Base-by-base conservation (phyloP, 2,113 vertebrate genomes). In the Penelope pileata region DNA sequence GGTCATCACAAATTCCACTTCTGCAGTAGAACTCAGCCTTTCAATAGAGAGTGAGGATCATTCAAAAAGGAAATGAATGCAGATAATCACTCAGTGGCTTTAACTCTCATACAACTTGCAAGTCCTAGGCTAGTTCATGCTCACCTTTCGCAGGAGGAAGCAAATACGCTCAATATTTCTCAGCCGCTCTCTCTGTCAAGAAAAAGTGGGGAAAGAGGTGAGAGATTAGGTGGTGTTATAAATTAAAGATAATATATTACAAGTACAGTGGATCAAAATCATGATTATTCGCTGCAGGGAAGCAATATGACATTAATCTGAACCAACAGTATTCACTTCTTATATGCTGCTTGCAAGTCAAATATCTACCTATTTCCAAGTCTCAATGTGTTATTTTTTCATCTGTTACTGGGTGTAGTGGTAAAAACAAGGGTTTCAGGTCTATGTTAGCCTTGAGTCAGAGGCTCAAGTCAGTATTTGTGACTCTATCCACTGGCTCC, bases 91-190 rank as follows among this genome's bases (percentile, higher is more conserved):
- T 15, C 50, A 42, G 36, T 70, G 26, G n/a, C n/a, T 81, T 60
- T 36, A 77, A 58, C 79, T 84, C 26, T 69, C 93, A 56, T 3
- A 16, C 78, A 43, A 19, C 26, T 24, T 45, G 34, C 79, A 88
- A 62, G 70, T 62, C 18, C 50, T 30, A 40, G 10, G 7, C 47
- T 45, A 27, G 6, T 40, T 88, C 17, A 43, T 6, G 54, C 97
- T 98, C 97, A 99, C 99, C 98, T 99, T 99, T 96, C 99, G 96
- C 94, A 99, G 98, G 70, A 99, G 98, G 96, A 99, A 99, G 97
- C 99, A 99, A 97, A 99, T 99, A 90, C 99, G 98, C 93, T 99
- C 99, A 24, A 99, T 99, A 94, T 99, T 99, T 91, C 99, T 98
- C 95, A 99, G 98, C 36, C 99, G 98, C 91, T 99, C 99, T 90